These are phyloP conservation scores for Frankliniella intonsa DNA, from an alignment of 2,888 invertebrate genomes.

Conservation along the genomic window DNA sequence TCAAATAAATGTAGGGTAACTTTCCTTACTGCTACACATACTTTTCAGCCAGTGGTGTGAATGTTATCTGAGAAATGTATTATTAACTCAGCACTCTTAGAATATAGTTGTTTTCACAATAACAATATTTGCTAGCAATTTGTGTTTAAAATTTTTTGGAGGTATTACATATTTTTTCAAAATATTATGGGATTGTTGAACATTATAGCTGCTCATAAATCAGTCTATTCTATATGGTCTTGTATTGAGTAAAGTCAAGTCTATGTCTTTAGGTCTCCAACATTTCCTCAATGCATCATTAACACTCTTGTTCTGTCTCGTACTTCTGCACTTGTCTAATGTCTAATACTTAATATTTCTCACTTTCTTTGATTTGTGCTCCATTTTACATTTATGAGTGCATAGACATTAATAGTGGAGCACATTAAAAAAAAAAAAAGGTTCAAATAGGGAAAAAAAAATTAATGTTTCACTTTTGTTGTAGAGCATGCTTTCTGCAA, in stretches of 20 bases:
- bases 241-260: neutral
- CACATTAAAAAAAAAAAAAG: neutral
- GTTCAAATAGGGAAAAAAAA: too few species aligned
- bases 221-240: neutral
- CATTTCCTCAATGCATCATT: conserved; percentile 28
- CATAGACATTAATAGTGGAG: neutral
- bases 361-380: conserved; percentile 30
- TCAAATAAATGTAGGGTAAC: neutral
- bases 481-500: conserved; percentile 16
- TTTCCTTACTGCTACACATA: neutral
- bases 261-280: conserved; percentile 6
- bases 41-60: neutral
- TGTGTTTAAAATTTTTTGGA: neutral
- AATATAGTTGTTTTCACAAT: neutral
- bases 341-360: conserved; percentile 29
- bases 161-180: too few species aligned
- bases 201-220: too few species aligned
- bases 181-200: too few species aligned
- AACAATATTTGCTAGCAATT: neutral
- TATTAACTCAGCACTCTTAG: neutral
- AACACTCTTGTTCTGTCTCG: conserved; percentile 39
- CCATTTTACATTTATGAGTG: neutral
- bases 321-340: conserved; percentile 38
- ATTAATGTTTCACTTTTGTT: neutral
- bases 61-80: too few species aligned